These are phyloP conservation scores for Belgica antarctica DNA, from an alignment of 2,888 invertebrate species.

Conservation along the genomic window DNA sequence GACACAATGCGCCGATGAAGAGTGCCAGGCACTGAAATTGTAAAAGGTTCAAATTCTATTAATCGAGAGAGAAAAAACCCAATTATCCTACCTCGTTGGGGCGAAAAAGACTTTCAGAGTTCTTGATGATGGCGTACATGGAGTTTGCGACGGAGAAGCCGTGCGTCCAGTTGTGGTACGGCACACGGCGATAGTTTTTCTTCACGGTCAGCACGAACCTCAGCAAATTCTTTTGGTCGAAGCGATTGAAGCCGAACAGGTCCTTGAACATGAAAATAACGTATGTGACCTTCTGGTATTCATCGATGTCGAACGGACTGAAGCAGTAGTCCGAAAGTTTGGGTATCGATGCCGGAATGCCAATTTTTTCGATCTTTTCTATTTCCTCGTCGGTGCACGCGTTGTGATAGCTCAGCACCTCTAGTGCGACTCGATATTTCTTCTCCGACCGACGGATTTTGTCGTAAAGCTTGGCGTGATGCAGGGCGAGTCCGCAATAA, in stretches of 20 bases:
- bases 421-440: conserved; percentile 76
- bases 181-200: conserved; percentile 79
- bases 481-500: conserved; percentile 80
- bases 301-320: conserved; percentile 68
- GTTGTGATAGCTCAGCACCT: conserved; percentile 81
- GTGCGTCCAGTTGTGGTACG: conserved; percentile 86
- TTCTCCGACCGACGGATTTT: conserved; percentile 79
- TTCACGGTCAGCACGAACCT: conserved; percentile 76
- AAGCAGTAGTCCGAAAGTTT: conserved; percentile 64
- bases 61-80: not conserved
- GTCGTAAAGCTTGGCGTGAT: conserved; percentile 81
- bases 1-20: conserved; percentile 78
- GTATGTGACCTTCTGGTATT: conserved; percentile 69
- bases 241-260: conserved; percentile 65
- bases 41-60: not conserved
- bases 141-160: conserved; percentile 84
- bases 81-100: conserved; percentile 60
- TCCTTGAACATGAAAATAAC: conserved; percentile 75
- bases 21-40: conserved; percentile 65
- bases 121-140: conserved; percentile 73
- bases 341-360: conserved; percentile 47
- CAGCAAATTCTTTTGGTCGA: conserved; percentile 66
- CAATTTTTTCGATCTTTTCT: conserved; percentile 48
- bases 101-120: conserved; percentile 58
- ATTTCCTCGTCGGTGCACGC: conserved; percentile 74